Conservation (phyloP, 1,140 invertebrate genomes). For the Sipha flava region DNA sequence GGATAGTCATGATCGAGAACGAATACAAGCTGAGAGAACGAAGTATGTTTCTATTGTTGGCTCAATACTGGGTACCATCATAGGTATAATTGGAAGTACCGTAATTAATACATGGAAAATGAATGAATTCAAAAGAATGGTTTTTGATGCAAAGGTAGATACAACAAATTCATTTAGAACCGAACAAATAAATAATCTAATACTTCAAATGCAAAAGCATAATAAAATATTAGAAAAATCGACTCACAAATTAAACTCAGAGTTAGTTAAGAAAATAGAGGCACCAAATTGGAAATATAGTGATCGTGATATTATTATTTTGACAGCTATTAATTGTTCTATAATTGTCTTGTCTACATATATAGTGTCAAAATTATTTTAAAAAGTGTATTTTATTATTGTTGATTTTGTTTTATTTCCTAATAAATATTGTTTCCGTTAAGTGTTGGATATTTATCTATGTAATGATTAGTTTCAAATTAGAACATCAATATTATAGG, state of each 20-base stretch:
- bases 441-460: neutral
- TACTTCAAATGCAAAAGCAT: slow-evolving; percentile 13
- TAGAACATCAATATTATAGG: too few relatives aligned
- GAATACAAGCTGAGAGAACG: slow-evolving; percentile 62
- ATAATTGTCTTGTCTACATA: neutral
- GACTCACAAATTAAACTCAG: neutral
- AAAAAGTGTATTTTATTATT: neutral
- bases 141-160: slow-evolving; percentile 39
- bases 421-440: neutral
- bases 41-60: slow-evolving; percentile 71
- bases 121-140: slow-evolving; percentile 54
- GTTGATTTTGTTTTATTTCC: neutral
- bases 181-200: slow-evolving; percentile 14
- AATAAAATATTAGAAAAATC: neutral
- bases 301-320: slow-evolving; percentile 3
- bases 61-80: slow-evolving; percentile 57
- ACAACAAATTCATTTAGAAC: neutral
- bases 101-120: slow-evolving; percentile 58
- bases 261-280: neutral
- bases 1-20: slow-evolving; percentile 63
- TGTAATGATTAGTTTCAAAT: too few relatives aligned
- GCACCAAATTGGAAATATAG: slow-evolving; percentile 3
- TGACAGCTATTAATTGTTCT: slow-evolving; percentile 21
- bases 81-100: slow-evolving; percentile 58
- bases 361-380: slow-evolving; percentile 12